Conservation (phyloP, 2,797 vertebrate species). For the Buceros bicornis region DNA sequence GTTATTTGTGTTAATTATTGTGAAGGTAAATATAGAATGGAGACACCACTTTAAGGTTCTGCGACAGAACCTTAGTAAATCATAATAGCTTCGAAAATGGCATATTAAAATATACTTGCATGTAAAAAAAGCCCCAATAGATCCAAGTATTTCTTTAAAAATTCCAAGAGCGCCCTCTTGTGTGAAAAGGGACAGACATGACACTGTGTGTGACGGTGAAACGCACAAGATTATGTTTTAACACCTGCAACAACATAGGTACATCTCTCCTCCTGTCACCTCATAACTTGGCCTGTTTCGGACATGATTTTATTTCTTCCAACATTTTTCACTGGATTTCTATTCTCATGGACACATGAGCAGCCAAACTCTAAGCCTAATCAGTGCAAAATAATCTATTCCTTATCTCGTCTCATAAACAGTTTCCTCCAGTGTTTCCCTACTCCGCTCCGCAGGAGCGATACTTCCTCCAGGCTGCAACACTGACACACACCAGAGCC, state of each 20-base stretch:
- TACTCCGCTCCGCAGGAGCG: background rate
- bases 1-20: background rate
- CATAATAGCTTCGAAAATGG: background rate
- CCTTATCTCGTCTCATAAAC: background rate
- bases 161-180: conserved; percentile 78
- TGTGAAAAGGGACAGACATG: background rate
- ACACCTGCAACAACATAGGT: background rate
- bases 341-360: background rate
- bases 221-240: background rate
- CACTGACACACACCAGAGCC: background rate
- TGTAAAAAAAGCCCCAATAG: background rate
- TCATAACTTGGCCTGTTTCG: background rate
- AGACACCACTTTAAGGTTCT: background rate
- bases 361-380: conserved; percentile 15
- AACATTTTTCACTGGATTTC: background rate
- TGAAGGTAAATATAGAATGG: background rate
- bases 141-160: background rate
- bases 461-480: conserved; percentile 10
- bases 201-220: rapidly evolving
- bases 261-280: background rate
- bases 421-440: background rate
- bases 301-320: background rate
- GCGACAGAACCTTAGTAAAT: background rate
- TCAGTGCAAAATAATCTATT: background rate
- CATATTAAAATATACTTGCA: background rate